Conservation (phyloP, 2,888 invertebrate species). For the Linyphia triangularis region DNA sequence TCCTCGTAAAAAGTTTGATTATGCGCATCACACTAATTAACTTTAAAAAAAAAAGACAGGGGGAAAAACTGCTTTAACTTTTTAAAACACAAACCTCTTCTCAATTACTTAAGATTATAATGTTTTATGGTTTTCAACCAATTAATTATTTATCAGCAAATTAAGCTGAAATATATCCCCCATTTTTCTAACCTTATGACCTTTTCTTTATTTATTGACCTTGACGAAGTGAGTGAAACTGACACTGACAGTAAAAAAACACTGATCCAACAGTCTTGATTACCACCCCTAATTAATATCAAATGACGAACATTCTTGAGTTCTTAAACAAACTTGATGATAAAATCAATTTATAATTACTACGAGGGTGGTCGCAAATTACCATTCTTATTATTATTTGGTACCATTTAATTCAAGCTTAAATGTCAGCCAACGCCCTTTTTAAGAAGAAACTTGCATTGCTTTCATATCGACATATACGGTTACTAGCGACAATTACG, state of each 20-base stretch:
- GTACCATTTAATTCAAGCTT: neutral
- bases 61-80: too few species aligned
- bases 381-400: neutral
- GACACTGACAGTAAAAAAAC: neutral
- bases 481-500: too few species aligned
- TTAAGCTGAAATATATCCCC: neutral
- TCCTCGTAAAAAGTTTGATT: too few species aligned
- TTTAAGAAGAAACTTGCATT: neutral
- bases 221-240: neutral
- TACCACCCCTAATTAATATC: neutral
- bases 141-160: neutral
- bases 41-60: too few species aligned
- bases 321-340: neutral
- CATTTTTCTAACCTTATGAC: neutral
- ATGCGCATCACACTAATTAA: too few species aligned
- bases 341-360: neutral
- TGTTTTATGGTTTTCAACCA: neutral
- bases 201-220: neutral
- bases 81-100: too few species aligned
- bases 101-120: too few species aligned
- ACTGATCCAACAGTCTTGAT: neutral
- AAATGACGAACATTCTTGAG: neutral
- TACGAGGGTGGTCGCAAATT: neutral
- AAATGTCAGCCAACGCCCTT: neutral
- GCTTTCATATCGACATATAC: neutral